phyloP scores from a whole-genome alignment of 2,797 vertebrate species.

The Microctenopoma stevenorrisi region DNA sequence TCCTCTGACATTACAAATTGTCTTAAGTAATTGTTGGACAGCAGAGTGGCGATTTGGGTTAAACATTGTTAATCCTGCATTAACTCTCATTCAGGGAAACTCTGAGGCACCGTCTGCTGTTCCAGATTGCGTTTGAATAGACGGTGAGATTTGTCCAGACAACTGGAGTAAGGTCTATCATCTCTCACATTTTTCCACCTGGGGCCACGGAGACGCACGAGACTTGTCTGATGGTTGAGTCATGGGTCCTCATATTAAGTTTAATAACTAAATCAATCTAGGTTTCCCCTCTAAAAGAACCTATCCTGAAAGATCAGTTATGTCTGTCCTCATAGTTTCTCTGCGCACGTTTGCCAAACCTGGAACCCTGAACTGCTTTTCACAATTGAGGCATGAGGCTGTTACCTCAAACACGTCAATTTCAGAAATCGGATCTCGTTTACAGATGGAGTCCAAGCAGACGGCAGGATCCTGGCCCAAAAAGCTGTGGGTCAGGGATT shows the following conservation, averaged over 20 bases:
- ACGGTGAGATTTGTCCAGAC: constrained; percentile 25
- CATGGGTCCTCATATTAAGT: constrained; percentile 22
- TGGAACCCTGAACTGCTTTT: constrained; percentile 48
- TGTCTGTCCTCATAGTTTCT: constrained; percentile 41
- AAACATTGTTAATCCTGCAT: constrained; percentile 46
- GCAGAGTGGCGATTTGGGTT: constrained; percentile 4
- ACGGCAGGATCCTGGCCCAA: constrained; percentile 57
- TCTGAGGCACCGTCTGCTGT: constrained; percentile 56
- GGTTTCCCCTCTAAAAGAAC: no score
- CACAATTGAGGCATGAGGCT: constrained; percentile 48
- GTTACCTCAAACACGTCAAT: constrained; percentile 63
- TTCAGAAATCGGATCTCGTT: constrained; percentile 76
- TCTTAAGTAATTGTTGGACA: constrained; percentile 31
- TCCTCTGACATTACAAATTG: constrained; percentile 18
- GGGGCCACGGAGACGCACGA: no score
- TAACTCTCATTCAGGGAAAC: constrained; percentile 52
- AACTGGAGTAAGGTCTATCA: constrained; percentile 16
- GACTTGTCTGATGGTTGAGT: no score
- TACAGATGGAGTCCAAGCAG: constrained; percentile 58
- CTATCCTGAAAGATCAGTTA: constrained; percentile 3
- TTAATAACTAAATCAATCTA: constrained; percentile 43
- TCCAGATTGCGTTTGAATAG: constrained; percentile 52
- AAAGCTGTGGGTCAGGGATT: constrained; percentile 60
- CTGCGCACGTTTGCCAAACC: constrained; percentile 55
- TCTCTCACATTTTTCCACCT: constrained; percentile 30